Conservation (phyloP, 2,888 invertebrate species). For the Atrina japonica region DNA sequence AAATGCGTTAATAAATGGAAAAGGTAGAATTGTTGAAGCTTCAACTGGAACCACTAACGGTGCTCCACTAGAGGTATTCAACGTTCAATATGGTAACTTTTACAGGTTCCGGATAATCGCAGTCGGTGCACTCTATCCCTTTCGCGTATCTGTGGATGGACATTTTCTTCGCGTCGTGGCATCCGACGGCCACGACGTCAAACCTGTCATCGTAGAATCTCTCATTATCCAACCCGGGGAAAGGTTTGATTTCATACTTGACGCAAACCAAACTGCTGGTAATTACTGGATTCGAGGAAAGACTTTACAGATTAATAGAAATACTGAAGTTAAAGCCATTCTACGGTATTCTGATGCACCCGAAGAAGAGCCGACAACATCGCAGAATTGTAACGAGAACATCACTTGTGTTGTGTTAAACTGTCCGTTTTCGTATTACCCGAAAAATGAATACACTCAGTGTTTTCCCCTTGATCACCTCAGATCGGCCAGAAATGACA, state of each 20-base stretch:
- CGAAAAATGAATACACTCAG: background rate
- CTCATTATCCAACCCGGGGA: slow-evolving; percentile 54
- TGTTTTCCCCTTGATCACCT: slow-evolving; percentile 33
- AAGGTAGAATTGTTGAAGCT: slow-evolving; percentile 53
- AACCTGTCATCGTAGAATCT: slow-evolving; percentile 44
- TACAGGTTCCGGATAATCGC: slow-evolving; percentile 54
- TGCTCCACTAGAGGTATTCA: slow-evolving; percentile 44
- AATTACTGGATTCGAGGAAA: slow-evolving; percentile 61
- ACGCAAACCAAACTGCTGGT: slow-evolving; percentile 42
- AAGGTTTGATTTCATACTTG: slow-evolving; percentile 52
- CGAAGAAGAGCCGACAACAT: slow-evolving; percentile 17
- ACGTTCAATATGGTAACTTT: slow-evolving; percentile 26
- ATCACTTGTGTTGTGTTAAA: slow-evolving; percentile 36
- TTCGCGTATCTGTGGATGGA: slow-evolving; percentile 51
- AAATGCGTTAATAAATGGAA: slow-evolving; percentile 67
- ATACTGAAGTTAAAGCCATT: slow-evolving; percentile 28
- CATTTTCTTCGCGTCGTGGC: slow-evolving; percentile 54
- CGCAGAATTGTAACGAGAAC: slow-evolving; percentile 22
- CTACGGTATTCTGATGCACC: slow-evolving; percentile 30
- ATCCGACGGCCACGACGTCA: slow-evolving; percentile 52
- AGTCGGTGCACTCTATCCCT: slow-evolving; percentile 50
- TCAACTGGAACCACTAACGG: slow-evolving; percentile 26
- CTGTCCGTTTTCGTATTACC: slow-evolving; percentile 26
- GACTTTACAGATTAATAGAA: slow-evolving; percentile 34
- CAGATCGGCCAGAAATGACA: slow-evolving; percentile 22